Evolutionary conservation across 2,888 invertebrate species (phyloP).

Genomic region (Eumacrocentrus americanus): DNA sequence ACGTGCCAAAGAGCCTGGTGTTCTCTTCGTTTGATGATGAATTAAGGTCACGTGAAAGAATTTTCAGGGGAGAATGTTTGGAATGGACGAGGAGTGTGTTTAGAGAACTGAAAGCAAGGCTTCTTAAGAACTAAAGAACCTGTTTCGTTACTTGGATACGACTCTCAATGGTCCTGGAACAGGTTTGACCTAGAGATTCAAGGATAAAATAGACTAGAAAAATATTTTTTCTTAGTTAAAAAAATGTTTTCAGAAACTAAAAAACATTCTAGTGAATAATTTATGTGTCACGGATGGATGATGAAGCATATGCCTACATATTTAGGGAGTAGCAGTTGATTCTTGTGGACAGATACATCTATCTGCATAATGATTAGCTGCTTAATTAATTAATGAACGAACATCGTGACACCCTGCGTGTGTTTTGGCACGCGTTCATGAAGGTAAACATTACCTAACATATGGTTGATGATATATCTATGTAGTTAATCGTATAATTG

Average conservation of each 20-base stretch:
- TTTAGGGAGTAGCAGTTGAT: too few relatives aligned
- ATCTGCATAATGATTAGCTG: conserved; percentile 9
- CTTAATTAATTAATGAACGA: conserved; percentile 11
- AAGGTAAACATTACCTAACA: conserved; percentile 3
- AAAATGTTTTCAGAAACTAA: background rate
- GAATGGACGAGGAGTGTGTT: background rate
- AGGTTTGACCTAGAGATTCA: too few relatives aligned
- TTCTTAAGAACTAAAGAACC: too few relatives aligned
- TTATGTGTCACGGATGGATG: too few relatives aligned
- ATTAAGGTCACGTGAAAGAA: conserved; percentile 12
- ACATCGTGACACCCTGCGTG: conserved; percentile 1
- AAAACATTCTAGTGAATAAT: too few relatives aligned
- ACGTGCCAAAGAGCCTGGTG: conserved; percentile 8
- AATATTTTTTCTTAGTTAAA: too few relatives aligned
- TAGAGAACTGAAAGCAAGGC: too few relatives aligned
- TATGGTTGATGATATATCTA: conserved; percentile 2
- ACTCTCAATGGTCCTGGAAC: too few relatives aligned
- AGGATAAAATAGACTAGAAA: too few relatives aligned
- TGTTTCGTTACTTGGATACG: too few relatives aligned
- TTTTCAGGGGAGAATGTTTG: background rate
- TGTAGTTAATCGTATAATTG: background rate
- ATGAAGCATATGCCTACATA: too few relatives aligned
- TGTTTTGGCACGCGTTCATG: conserved; percentile 16
- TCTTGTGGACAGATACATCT: conserved; percentile 6
- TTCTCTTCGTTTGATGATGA: conserved; percentile 18